Evolutionary conservation across 2,113 vertebrate genomes (phyloP), one percentile per base, ranked within the genome.

Genomic region (Eleginops maclovinus): DNA sequence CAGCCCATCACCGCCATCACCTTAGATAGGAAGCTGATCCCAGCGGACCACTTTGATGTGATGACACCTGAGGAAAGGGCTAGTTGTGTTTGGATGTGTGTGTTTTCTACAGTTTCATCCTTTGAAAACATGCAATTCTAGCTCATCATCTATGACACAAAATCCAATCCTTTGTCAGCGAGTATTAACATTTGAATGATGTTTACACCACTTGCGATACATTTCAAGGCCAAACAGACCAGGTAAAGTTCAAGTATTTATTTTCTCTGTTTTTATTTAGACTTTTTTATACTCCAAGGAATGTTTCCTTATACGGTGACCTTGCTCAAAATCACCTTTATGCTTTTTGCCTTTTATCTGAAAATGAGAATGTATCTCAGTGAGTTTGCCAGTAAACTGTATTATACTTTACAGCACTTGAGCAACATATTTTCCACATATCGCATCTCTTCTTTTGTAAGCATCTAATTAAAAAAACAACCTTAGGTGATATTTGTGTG

Each of bases 161-260:
- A 87, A 94, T 47, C 15, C 53, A 26, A 93, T 75, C 96, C 93
- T 85, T 94, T 95, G 87, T 96, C 94, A 50, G 94, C 96, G 89
- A 95, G 60, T 59, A 95, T 91, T 68, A 95, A 90, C 44, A 94
- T 93, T 76, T 95, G 95, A 75, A 95, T 95, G 72, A 95, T 95
- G 86, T 94, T 96, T 60, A 87, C 77, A 53, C 96, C 95, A 7
- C 94, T 94, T 95, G 68, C 17, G 28, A 50, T 41, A 76, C 3
- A 65, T 26, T 72, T 72, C 54, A 82, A 85, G 75, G 80, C 9
- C 67, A 19, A n/a, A 31, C 19, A 31, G 9, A 28, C 41, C 4
- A 16, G 24, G 5, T 17, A 26, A n/a, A 4, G 53, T 10, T 43
- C 26, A 58, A 47, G 22, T 12, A 10, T 43, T n/a, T 47, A 14